Evolutionary conservation across 2,113 vertebrate genomes (phyloP).

Genomic region (Platysteira castanea): DNA sequence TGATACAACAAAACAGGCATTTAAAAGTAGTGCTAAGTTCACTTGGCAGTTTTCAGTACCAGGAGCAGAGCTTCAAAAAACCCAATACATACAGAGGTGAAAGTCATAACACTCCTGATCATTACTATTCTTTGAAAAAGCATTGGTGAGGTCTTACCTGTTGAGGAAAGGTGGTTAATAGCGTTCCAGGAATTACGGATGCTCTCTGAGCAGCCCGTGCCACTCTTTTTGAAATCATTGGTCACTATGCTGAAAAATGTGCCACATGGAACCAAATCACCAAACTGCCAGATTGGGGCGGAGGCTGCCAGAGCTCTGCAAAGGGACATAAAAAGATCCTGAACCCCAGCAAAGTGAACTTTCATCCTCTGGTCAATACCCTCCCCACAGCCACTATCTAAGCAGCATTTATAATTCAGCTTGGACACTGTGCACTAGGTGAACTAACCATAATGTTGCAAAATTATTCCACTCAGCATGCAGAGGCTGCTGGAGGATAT

Average conservation of each 20-base stretch:
- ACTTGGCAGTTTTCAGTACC: neutral
- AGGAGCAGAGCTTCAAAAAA: neutral
- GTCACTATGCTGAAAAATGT: slow-evolving; percentile 86
- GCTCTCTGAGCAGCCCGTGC: slow-evolving; percentile 79
- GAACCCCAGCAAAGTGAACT: neutral
- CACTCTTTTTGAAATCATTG: slow-evolving; percentile 81
- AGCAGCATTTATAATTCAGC: neutral
- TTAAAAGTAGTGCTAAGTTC: neutral
- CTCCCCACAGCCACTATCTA: neutral
- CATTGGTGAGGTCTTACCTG: slow-evolving; percentile 67
- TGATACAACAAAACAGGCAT: neutral
- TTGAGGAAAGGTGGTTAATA: slow-evolving; percentile 77
- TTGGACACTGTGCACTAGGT: neutral
- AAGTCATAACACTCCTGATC: neutral
- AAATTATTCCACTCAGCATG: neutral
- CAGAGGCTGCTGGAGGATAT: neutral
- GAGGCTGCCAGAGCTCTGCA: slow-evolving; percentile 91
- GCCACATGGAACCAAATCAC: slow-evolving; percentile 83
- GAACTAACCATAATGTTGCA: neutral
- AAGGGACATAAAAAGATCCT: neutral
- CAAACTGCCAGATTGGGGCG: slow-evolving; percentile 94
- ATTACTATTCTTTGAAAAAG: neutral
- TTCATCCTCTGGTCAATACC: neutral
- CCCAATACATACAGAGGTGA: neutral
- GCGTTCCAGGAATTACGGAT: slow-evolving; percentile 87